Base-by-base conservation (phyloP, 1,140 invertebrate species). In the Cotesia vestalis region DNA sequence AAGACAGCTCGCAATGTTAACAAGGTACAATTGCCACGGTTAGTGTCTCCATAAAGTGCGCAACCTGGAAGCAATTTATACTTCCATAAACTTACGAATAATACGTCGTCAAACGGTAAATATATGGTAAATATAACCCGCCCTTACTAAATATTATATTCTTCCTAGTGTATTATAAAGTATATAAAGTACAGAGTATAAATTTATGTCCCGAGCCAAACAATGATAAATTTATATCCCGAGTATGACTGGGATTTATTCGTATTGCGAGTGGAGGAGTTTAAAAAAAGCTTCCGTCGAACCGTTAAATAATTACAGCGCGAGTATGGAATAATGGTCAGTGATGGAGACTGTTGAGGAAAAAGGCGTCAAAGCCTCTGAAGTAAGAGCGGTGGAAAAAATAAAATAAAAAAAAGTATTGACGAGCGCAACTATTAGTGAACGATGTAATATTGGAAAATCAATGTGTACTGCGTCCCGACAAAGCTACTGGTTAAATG, bases 1-100 rank as follows among this genome's bases (percentile, higher is more conserved):
- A 67, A 67, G 66, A 67, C 66, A 67, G 66, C 38, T 67, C 66
- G 35, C 51, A 34, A 27, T 67, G 66, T 67, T 67, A 67, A 67
- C 66, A 67, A 53, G 66, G 66, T 67, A 55, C 51, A 55, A 51
- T 46, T 27, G 66, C 35, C 11, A 34, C 53, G 34, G 51, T 34
- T 34, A 12, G 14, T 64, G 62, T 64, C 62, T 6, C 27, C 27
- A 67, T 67, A 67, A 53, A 67, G 27, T 55, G 51, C 17, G 53
- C 46, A 67, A 53, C 40, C 51, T 67, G 66, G n/a, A 14, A 46
- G n/a, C 20, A 66, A 12, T 62, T 62, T 27, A 17, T 14, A 66
- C 20, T 40, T 52, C 17, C 63, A 14, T 27, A 20, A 59, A 17
- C 57, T 59, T 55, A 14, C 53, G 14, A 59, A 59, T 46, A 46